These are phyloP conservation scores for Gymnoscopelus microlampas DNA, from an alignment of 2,797 vertebrate species.

Conservation along the genomic window DNA sequence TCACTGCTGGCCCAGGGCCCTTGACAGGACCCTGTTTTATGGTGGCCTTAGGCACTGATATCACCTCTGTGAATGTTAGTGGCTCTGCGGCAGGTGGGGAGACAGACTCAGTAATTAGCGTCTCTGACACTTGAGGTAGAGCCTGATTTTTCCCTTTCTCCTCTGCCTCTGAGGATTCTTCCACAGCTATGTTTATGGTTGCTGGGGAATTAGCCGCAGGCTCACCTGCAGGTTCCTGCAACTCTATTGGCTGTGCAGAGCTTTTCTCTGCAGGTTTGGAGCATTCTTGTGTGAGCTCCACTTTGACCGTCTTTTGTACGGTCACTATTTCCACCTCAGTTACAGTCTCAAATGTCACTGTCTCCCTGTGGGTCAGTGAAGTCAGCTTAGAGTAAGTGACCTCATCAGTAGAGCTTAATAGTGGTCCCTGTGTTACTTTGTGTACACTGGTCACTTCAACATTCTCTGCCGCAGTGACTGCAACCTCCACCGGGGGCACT, in stretches of 20 bases:
- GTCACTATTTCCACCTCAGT: conserved; percentile 61
- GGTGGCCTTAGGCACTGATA: conserved; percentile 35
- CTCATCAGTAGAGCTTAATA: conserved; percentile 16
- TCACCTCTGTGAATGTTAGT: conserved; percentile 45
- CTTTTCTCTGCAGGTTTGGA: conserved; percentile 42
- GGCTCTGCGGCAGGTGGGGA: conserved; percentile 45
- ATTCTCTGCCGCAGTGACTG: conserved; percentile 39
- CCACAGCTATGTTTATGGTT: conserved; percentile 40
- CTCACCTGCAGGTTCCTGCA: conserved; percentile 38
- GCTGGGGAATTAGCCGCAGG: conserved; percentile 36
- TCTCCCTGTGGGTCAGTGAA: conserved; percentile 31
- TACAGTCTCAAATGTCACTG: conserved; percentile 39
- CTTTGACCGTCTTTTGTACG: conserved; percentile 48
- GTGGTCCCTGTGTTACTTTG: conserved; percentile 41
- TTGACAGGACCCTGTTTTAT: conserved; percentile 41
- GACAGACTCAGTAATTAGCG: conserved; percentile 42
- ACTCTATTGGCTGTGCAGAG: conserved; percentile 28
- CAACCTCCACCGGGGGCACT: conserved; percentile 41
- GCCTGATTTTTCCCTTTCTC: conserved; percentile 74
- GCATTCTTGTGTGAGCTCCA: conserved; percentile 37
- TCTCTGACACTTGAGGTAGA: conserved; percentile 40
- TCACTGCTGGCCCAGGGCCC: conserved; percentile 50
- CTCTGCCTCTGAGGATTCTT: conserved; percentile 63
- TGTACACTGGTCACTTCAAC: conserved; percentile 29
- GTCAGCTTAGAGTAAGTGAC: conserved; percentile 9